Conservation (phyloP, 2,888 invertebrate species). For the Agrotis exclamationis region DNA sequence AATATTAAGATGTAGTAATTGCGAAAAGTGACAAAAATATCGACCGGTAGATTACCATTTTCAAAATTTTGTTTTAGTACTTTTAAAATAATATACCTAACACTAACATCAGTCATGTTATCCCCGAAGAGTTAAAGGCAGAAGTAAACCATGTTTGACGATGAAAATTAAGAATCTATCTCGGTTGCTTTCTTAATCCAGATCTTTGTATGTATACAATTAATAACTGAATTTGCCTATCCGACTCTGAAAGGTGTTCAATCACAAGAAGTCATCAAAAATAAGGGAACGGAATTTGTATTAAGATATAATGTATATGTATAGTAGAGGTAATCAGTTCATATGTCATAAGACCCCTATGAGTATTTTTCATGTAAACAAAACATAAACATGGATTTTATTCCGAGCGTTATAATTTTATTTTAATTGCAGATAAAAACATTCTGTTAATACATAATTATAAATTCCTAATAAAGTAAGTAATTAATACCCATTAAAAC, state of each 20-base stretch:
- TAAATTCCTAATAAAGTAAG: not conserved
- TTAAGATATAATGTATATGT: no score
- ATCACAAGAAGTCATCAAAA: no score
- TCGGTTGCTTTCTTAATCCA: not conserved
- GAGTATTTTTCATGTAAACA: not conserved
- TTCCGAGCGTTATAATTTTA: not conserved
- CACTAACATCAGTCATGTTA: no score
- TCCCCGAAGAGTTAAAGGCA: no score
- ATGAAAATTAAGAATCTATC: no score
- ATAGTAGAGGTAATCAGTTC: no score
- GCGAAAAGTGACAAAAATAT: not conserved
- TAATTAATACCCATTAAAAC: conserved; percentile 11
- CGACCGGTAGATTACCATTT: not conserved
- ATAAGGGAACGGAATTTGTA: no score
- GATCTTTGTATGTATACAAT: no score
- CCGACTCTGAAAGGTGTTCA: no score
- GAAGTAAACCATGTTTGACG: no score
- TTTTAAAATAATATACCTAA: not conserved
- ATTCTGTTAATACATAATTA: not conserved
- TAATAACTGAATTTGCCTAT: no score
- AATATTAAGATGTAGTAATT: not conserved
- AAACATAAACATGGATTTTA: not conserved
- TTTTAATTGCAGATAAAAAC: conserved; percentile 14
- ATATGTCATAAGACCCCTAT: not conserved
- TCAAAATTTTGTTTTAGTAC: not conserved